Base-by-base conservation (phyloP, 2,113 vertebrate genomes). In the Notiomystis cincta region DNA sequence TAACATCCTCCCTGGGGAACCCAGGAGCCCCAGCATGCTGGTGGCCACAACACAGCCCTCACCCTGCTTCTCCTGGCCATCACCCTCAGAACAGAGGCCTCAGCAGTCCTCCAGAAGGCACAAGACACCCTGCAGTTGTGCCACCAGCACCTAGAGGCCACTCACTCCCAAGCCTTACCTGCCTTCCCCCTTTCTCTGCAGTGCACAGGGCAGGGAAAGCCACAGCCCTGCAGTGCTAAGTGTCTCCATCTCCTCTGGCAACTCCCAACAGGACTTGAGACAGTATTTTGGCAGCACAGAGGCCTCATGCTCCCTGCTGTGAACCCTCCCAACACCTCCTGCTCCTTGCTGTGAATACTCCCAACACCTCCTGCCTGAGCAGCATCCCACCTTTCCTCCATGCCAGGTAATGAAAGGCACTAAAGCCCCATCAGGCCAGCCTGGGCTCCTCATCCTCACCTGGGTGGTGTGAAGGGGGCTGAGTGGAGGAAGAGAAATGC, bases 401-500 rank as follows among this genome's bases (percentile, higher is more conserved):
- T 11, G 8, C 12, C 28, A 47, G 9, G 10, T 33, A 75, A 58
- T 22, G 7, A 58, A 51, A 65, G 15, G 12, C 15, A 44, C 11
- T n/a, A 51, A 35, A 61, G 11, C 7, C 19, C 42, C 27, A 67
- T 5, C 0, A 0, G 5, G 35, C 25, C 37, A 82, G 11, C 20
- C 3, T 1, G 1, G 24, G 30, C 13, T 65, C 35, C 45, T 57
- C 64, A 67, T 47, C 7, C 90, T 98, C 97, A 99, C 99, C 98
- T 98, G 38, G 99, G 99, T n/a, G 98, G 95, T 3, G 96, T 98
- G 78, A 99, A 99, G 1, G 99, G 99, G 13, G 98, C 98, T 1
- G 99, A 98, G 35, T 99, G 98, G 73, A 99, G 97, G 94, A 99
- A 99, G 37, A 99, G 98, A 24, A 97, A 98, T 0, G 99, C 99